Conservation (phyloP, 2,797 vertebrate genomes). For the Manis pentadactyla region DNA sequence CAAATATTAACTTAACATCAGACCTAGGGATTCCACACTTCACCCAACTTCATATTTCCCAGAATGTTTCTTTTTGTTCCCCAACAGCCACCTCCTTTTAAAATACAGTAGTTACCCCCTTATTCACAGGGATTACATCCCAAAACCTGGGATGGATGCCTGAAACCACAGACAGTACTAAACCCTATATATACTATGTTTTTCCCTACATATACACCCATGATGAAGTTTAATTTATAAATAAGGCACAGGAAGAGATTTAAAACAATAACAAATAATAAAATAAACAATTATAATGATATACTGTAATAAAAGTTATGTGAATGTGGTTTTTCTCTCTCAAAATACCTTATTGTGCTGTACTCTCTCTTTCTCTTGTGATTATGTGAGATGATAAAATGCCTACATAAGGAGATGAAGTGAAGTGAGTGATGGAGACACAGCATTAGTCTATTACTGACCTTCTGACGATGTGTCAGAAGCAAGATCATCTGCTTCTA, state of each 20-base stretch:
- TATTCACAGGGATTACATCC: neutral
- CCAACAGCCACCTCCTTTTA: neutral
- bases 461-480: neutral
- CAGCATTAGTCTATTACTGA: neutral
- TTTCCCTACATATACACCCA: neutral
- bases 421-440: neutral
- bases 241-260: neutral
- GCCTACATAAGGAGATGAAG: neutral
- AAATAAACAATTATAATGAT: neutral
- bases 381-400: neutral
- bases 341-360: neutral
- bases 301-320: neutral
- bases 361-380: neutral
- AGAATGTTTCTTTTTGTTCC: neutral
- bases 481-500: neutral
- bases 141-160: neutral
- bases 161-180: neutral
- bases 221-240: neutral
- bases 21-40: neutral
- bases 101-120: neutral
- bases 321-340: neutral
- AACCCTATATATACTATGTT: neutral
- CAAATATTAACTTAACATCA: conserved; percentile 50
- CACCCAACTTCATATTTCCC: neutral
- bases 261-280: neutral